A percentile compares a stretch with the other conserved stretches of the same genome.
These are phyloP conservation scores for Salminus brasiliensis DNA, from an alignment of 2,113 vertebrate species.

Conservation along the genomic window DNA sequence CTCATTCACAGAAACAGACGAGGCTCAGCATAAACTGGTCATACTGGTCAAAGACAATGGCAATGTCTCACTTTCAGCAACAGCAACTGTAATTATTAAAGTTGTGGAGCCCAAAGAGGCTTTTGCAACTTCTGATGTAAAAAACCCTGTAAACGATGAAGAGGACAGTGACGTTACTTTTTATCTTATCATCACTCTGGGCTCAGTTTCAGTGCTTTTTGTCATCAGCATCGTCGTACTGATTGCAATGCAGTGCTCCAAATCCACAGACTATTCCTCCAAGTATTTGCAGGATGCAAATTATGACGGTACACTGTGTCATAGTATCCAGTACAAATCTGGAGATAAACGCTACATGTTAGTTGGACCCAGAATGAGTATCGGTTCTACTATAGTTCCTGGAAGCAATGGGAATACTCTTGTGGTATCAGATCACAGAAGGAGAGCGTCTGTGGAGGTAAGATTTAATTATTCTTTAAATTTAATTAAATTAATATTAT, in stretches of 20 bases:
- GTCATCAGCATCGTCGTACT: constrained; percentile 63
- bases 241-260: constrained; percentile 68
- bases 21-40: constrained; percentile 56
- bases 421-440: constrained; percentile 61
- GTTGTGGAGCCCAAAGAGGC: constrained; percentile 68
- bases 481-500: too few species aligned
- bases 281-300: constrained; percentile 65
- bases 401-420: constrained; percentile 71
- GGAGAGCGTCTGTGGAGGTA: constrained; percentile 48
- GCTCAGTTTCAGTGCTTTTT: constrained; percentile 66
- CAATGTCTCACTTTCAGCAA: constrained; percentile 67
- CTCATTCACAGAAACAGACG: constrained; percentile 66
- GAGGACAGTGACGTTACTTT: constrained; percentile 54
- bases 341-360: constrained; percentile 71
- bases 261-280: constrained; percentile 55
- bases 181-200: constrained; percentile 68
- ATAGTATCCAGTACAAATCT: constrained; percentile 59
- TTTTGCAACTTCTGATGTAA: constrained; percentile 67
- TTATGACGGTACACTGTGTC: constrained; percentile 69
- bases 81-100: constrained; percentile 68
- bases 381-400: constrained; percentile 68
- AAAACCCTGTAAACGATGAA: constrained; percentile 17
- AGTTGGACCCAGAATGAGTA: constrained; percentile 73
- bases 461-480: constrained; percentile 8
- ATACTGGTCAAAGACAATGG: constrained; percentile 72